A percentile compares a stretch with the other conserved stretches of the same genome.
phyloP scores from a whole-genome alignment of 1,140 invertebrate species.

The Delia radicum region DNA sequence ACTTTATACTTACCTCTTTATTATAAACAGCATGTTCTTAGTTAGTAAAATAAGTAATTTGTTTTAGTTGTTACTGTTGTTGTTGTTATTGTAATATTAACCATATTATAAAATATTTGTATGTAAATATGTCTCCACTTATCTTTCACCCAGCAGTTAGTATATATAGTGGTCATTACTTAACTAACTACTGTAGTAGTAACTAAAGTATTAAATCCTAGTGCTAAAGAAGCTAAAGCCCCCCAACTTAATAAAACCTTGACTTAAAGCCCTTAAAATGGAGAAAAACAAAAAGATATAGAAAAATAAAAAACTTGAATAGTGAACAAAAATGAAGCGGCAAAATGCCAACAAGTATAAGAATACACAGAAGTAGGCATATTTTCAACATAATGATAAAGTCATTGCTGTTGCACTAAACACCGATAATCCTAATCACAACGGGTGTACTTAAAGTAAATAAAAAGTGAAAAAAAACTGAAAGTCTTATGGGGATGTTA shows the following conservation, averaged over 20 bases:
- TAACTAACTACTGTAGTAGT: not conserved
- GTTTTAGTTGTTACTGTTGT: not conserved
- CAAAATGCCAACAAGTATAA: not conserved
- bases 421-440: slow-evolving; percentile 23
- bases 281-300: no score
- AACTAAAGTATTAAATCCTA: not conserved
- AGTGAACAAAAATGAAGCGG: not conserved
- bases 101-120: not conserved
- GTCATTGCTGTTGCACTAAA: slow-evolving; percentile 12
- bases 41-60: no score
- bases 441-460: slow-evolving; percentile 8
- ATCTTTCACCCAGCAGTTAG: not conserved
- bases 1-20: no score
- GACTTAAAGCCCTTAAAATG: slow-evolving; percentile 7
- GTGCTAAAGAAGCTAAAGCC: not conserved
- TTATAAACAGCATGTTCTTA: not conserved
- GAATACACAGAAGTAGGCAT: not conserved
- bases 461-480: no score
- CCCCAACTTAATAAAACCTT: not conserved
- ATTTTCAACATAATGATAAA: slow-evolving; percentile 16
- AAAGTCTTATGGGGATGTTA: no score
- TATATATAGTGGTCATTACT: not conserved
- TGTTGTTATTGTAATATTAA: not conserved
- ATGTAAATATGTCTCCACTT: not conserved
- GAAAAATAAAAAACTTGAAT: no score